Percentiles rank a stretch among this genome's conserved stretches.
Evolutionary conservation across 2,888 invertebrate species (phyloP).

Genomic region (Drosophila multiciliata): DNA sequence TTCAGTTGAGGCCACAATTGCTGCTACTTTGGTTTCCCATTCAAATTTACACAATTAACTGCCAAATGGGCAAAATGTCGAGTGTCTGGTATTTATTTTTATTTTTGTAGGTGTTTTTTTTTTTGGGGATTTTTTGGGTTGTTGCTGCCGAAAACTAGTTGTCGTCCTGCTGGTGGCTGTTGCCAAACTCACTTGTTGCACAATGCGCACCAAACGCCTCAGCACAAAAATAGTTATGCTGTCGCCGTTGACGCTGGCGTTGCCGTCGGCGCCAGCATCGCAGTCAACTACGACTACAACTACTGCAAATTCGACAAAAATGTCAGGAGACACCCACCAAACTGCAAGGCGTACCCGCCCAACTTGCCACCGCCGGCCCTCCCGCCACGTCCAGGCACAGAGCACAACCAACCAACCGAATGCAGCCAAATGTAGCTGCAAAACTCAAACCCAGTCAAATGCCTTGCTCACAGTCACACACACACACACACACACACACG

Average conservation of each 20-base stretch:
- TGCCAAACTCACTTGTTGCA: conserved; percentile 86
- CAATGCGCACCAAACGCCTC: conserved; percentile 81
- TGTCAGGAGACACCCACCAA: conserved; percentile 80
- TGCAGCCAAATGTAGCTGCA: conserved; percentile 81
- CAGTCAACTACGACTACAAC: conserved; percentile 45
- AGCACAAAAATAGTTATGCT: conserved; percentile 75
- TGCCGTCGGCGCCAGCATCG: conserved; percentile 40
- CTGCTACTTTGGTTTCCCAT: conserved; percentile 58
- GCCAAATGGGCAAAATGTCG: conserved; percentile 24
- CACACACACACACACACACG: conserved; percentile 24
- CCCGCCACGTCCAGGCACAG: conserved; percentile 22
- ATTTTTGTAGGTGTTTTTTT: not conserved
- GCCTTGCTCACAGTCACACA: conserved; percentile 41
- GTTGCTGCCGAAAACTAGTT: conserved; percentile 75
- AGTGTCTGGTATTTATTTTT: conserved; percentile 16
- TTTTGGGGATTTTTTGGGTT: conserved; percentile 12
- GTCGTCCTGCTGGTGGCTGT: conserved; percentile 84
- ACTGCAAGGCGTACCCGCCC: conserved; percentile 58
- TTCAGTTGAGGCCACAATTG: conserved; percentile 53
- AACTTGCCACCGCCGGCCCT: conserved; percentile 11
- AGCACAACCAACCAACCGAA: conserved; percentile 70
- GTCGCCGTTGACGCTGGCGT: conserved; percentile 49
- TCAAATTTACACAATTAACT: conserved; percentile 65
- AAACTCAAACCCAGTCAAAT: conserved; percentile 75
- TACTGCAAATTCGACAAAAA: conserved; percentile 82